These are phyloP conservation scores for Leucosticte australis DNA, from an alignment of 2,113 vertebrate species.

Conservation along the genomic window DNA sequence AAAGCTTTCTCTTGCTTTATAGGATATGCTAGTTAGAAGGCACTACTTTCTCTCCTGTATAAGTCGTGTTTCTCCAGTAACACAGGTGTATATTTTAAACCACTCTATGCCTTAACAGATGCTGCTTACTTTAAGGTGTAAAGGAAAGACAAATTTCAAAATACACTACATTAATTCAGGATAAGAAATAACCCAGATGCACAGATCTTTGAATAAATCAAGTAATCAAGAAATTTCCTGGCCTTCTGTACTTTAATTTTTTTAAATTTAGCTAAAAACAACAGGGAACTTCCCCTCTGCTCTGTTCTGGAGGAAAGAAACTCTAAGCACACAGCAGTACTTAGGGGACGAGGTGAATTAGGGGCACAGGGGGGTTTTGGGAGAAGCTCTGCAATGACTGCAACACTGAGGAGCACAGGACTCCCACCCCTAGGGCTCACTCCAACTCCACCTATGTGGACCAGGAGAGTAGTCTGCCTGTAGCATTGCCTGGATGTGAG, in stretches of 20 bases:
- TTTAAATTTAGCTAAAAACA: neutral
- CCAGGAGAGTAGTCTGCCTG: neutral
- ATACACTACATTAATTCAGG: neutral
- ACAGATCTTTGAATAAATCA: neutral
- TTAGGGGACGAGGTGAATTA: neutral
- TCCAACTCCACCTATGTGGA: neutral
- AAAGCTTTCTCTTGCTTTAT: constrained; percentile 39
- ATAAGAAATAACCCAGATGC: neutral
- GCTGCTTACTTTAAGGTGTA: neutral
- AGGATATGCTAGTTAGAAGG: constrained; percentile 41
- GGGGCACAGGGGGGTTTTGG: neutral
- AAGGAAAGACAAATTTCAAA: neutral
- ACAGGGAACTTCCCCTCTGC: neutral
- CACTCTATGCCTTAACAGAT: neutral
- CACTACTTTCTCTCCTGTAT: constrained; percentile 22
- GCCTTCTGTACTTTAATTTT: neutral
- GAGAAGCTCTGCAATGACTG: neutral
- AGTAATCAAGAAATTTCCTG: neutral
- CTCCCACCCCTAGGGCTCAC: neutral
- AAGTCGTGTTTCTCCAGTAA: neutral
- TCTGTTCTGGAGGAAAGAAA: neutral
- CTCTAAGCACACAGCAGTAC: neutral
- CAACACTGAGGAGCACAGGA: accelerated
- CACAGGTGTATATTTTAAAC: neutral
- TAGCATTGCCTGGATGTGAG: neutral